Evolutionary conservation across 2,888 invertebrate genomes (phyloP).

Genomic region (Lordiphosa fenestrarum): DNA sequence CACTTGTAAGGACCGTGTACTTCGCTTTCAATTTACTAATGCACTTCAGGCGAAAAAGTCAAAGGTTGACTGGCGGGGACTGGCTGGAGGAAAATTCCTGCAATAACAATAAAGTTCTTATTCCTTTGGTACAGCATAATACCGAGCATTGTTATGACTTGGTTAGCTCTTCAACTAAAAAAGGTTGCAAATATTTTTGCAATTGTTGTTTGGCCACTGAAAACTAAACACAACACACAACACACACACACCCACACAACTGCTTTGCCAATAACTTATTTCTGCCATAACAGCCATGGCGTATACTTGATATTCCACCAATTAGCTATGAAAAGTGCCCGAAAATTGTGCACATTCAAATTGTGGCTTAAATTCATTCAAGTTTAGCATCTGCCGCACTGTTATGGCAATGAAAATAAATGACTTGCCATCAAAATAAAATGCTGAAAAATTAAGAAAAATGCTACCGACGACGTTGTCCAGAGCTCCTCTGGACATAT

Average conservation of each 20-base stretch:
- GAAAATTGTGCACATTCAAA: conserved; percentile 12
- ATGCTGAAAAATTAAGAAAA: conserved; percentile 71
- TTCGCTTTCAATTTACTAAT: conserved; percentile 72
- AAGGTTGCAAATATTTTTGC: too few species aligned
- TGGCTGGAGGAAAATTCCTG: not conserved
- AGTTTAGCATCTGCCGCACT: conserved; percentile 23
- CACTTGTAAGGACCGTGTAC: conserved; percentile 40
- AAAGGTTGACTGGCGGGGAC: conserved; percentile 49
- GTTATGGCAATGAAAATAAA: conserved; percentile 68
- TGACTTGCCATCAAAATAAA: conserved; percentile 71
- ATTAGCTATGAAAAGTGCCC: too few species aligned
- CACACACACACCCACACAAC: too few species aligned
- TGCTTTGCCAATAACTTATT: conserved; percentile 34
- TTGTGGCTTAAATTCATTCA: conserved; percentile 41
- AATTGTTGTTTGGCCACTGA: too few species aligned
- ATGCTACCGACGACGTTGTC: conserved; percentile 37
- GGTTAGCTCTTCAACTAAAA: too few species aligned
- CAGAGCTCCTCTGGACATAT: conserved; percentile 25
- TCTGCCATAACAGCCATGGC: conserved; percentile 3
- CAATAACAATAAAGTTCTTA: conserved; percentile 34
- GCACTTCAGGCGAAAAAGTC: conserved; percentile 48
- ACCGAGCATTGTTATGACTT: too few species aligned
- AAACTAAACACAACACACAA: too few species aligned
- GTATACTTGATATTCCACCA: too few species aligned
- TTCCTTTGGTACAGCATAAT: conserved; percentile 4